phyloP scores from a whole-genome alignment of 1,140 invertebrate genomes.

The Probaryconus sp. region DNA sequence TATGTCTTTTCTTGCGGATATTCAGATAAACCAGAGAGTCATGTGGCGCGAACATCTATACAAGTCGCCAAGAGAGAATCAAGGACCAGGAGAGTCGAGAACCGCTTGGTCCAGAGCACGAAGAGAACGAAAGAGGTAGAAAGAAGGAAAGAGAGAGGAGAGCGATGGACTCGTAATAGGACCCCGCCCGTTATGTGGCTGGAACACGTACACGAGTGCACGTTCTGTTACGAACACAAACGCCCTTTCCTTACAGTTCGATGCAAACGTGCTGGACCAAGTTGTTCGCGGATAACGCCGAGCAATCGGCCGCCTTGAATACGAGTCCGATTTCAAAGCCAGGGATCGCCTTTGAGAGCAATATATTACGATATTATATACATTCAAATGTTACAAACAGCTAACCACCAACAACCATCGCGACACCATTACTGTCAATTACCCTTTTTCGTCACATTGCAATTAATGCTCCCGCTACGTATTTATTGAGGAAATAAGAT shows the following conservation, averaged over 20 bases:
- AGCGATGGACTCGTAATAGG: slow-evolving; percentile 39
- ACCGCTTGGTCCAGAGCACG: slow-evolving; percentile 4
- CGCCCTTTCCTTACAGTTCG: slow-evolving; percentile 45
- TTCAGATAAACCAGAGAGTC: slow-evolving; percentile 54
- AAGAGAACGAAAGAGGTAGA: slow-evolving; percentile 4
- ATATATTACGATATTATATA: slow-evolving; percentile 53
- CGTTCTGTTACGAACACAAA: slow-evolving; percentile 27
- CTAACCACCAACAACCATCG: slow-evolving; percentile 8
- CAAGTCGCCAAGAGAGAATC: slow-evolving; percentile 22
- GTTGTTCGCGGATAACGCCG: slow-evolving; percentile 54
- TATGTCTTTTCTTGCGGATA: slow-evolving; percentile 55
- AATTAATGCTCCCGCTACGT: slow-evolving; percentile 32
- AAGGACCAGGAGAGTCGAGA: slow-evolving; percentile 43
- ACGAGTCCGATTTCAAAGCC: slow-evolving; percentile 49
- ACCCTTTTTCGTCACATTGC: neutral
- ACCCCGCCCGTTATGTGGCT: slow-evolving; percentile 54
- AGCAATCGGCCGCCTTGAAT: slow-evolving; percentile 57
- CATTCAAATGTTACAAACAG: slow-evolving; percentile 53
- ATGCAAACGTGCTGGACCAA: slow-evolving; percentile 54
- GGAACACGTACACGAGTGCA: slow-evolving; percentile 34
- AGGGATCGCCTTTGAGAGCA: slow-evolving; percentile 46
- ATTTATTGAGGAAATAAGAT: too few relatives aligned
- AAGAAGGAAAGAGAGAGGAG: slow-evolving; percentile 26
- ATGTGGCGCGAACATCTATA: slow-evolving; percentile 53
- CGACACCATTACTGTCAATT: slow-evolving; percentile 31